Evolutionary conservation across 2,113 vertebrate species (phyloP).

Genomic region (Halichoerus grypus): DNA sequence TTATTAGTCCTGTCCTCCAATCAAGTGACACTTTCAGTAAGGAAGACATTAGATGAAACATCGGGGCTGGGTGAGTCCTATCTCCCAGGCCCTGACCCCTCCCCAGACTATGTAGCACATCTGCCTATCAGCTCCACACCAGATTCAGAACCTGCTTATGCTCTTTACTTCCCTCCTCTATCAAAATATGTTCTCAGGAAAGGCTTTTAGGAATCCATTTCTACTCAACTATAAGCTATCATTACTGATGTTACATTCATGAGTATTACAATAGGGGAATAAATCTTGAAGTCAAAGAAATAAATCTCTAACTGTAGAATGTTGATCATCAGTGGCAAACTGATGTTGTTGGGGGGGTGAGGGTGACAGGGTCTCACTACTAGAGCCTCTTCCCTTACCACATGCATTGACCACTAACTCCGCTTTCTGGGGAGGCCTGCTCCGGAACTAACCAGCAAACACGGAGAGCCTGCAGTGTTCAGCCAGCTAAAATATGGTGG

Average conservation of each 20-base stretch:
- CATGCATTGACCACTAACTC: not conserved
- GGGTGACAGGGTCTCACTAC: not conserved
- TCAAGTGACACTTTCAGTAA: not conserved
- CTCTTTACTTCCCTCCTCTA: accelerated
- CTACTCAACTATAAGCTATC: not conserved
- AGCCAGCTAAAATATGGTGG: not conserved
- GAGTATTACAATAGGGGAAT: not conserved
- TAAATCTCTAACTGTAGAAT: not conserved
- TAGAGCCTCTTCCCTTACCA: not conserved
- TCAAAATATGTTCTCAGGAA: not conserved
- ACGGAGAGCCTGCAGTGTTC: not conserved
- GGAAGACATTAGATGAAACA: not conserved
- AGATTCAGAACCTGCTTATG: not conserved
- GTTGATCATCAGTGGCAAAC: not conserved
- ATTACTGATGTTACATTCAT: not conserved
- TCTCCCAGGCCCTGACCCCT: too few relatives aligned
- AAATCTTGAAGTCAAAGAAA: not conserved
- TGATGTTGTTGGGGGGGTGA: not conserved
- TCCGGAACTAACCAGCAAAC: not conserved
- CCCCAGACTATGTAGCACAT: not conserved
- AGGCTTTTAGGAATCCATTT: not conserved
- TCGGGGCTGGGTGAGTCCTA: accelerated
- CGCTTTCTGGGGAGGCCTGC: not conserved
- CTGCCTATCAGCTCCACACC: not conserved
- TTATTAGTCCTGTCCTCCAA: not conserved